Conservation (phyloP, 2,797 vertebrate species). For the Alectoris magna region DNA sequence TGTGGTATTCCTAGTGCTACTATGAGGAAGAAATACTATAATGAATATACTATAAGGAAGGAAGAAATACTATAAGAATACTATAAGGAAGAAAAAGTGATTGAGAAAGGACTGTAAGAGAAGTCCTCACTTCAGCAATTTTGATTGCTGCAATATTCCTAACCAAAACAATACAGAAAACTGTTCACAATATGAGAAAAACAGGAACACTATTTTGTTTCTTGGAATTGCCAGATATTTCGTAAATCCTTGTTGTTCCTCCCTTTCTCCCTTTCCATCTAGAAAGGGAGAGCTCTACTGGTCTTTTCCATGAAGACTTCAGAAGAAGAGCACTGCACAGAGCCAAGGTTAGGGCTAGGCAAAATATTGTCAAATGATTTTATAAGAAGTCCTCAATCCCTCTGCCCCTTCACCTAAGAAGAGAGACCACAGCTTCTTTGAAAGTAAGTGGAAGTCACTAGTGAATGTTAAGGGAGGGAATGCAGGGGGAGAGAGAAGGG, state of each 20-base stretch:
- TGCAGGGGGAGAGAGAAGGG: neutral
- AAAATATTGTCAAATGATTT: neutral
- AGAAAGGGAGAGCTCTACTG: neutral
- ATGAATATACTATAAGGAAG: too few relatives aligned
- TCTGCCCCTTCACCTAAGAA: neutral
- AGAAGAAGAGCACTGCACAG: neutral
- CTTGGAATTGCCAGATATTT: neutral
- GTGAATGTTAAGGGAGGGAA: neutral
- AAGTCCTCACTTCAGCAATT: neutral
- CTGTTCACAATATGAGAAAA: neutral
- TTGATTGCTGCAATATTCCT: neutral
- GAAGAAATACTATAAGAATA: too few relatives aligned
- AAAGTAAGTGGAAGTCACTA: rapidly evolving
- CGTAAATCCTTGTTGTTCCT: neutral
- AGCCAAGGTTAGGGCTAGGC: rapidly evolving
- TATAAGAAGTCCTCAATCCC: neutral
- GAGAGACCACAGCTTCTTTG: neutral
- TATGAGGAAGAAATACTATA: neutral
- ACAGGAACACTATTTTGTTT: neutral
- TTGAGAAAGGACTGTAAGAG: neutral
- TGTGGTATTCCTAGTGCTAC: neutral
- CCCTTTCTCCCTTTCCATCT: neutral
- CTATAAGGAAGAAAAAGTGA: neutral
- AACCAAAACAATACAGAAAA: neutral
- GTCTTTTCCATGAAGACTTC: neutral